Evolutionary conservation across 2,797 vertebrate genomes (phyloP).

Genomic region (Rhincodon typus): DNA sequence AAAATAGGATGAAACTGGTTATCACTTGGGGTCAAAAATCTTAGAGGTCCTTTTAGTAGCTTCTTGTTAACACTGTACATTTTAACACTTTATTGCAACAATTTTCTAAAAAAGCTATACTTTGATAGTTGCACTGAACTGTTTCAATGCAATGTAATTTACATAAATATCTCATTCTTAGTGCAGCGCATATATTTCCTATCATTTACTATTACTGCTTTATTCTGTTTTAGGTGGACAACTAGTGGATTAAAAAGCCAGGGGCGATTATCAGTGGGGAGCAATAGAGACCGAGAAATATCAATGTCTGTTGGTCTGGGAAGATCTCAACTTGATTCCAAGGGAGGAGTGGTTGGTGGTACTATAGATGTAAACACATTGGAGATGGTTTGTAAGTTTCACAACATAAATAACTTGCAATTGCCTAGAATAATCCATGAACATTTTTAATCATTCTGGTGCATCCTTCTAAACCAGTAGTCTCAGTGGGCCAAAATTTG

Average conservation of each 20-base stretch:
- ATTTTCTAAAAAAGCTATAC: background rate
- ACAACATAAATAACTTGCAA: background rate
- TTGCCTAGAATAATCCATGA: background rate
- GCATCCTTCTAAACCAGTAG: background rate
- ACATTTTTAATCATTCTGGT: background rate
- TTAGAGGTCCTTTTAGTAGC: background rate
- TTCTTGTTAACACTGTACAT: background rate
- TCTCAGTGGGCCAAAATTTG: background rate
- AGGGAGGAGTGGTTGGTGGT: slow-evolving; percentile 95
- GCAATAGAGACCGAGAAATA: slow-evolving; percentile 91
- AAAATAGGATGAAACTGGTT: background rate
- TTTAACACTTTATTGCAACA: background rate
- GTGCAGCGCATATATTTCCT: background rate
- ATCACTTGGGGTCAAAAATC: background rate
- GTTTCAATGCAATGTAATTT: background rate
- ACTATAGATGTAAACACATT: slow-evolving; percentile 97
- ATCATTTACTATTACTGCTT: background rate
- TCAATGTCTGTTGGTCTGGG: slow-evolving; percentile 96
- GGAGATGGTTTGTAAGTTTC: slow-evolving; percentile 97
- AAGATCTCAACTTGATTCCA: slow-evolving; percentile 93
- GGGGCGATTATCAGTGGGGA: slow-evolving; percentile 91
- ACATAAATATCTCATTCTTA: background rate
- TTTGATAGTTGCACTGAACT: background rate
- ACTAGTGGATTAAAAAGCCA: slow-evolving; percentile 98
- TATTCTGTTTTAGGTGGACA: slow-evolving; percentile 73